Evolutionary conservation across 1,140 invertebrate species (phyloP), one percentile per base, ranked within the genome.

Genomic region (Drosophila baimaii): DNA sequence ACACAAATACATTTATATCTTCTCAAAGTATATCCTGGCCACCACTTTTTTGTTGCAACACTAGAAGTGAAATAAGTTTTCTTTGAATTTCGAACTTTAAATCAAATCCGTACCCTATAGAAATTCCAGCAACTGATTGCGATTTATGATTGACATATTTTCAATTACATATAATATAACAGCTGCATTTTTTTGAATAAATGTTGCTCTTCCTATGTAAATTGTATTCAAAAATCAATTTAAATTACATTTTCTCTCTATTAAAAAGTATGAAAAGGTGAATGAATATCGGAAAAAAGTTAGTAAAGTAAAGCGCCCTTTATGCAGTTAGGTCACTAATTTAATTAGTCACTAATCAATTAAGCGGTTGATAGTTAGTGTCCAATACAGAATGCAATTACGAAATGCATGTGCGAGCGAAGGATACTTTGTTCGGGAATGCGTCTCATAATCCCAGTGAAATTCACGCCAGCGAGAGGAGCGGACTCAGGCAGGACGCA

Each of bases 371-470:
- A 2, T 52, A 2, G 33, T 29, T 9, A 21, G 52, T 35, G n/a
- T 17, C 13, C n/a, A 17, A 27, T 58, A 10, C 54, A 6, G 19
- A 69, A 69, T 41, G 44, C 44, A 51, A 66, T 66, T 66, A 65
- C 12, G 47, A 68, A 25, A 56, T 57, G 64, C 63, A 43, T 56
- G 19, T 39, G 31, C 10, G 19, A 33, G 58, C 35, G 12, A 17
- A 25, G 12, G n/a, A 17, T 35, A 10, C 12, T 47, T 56, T 70
- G 63, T 69, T 21, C 2, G 23, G 43, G 59, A 68, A 68, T 64
- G 59, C 15, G 15, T 56, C 12, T 8, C 13, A 12, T 70, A 70
- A 69, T 70, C 68, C 68, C 6, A 37, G 58, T 27, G 41, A 35
- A 64, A 61, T 51, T 27, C 17, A 33, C 23, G 29, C 29, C 17